phyloP scores from a whole-genome alignment of 1,140 invertebrate genomes.

The Chymomyza costata region DNA sequence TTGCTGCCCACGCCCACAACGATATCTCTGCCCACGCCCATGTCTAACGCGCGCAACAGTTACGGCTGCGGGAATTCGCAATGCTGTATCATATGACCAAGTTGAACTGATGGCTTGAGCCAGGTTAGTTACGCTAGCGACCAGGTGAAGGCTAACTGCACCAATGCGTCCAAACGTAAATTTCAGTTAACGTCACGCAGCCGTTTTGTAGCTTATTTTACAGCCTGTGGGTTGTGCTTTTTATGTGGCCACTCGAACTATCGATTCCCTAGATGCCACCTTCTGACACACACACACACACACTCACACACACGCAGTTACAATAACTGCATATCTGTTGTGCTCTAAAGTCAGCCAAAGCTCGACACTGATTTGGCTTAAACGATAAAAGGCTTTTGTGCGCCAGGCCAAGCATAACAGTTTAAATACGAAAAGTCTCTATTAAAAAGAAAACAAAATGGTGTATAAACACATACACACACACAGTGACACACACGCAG shows the following conservation, averaged over 20 bases:
- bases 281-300: neutral
- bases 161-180: slow-evolving; percentile 24
- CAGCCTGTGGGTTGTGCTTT: too few species aligned
- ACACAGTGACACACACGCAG: slow-evolving; percentile 22
- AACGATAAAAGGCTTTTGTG: slow-evolving; percentile 64
- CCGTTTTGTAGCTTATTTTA: slow-evolving; percentile 16
- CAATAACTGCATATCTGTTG: too few species aligned
- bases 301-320: neutral
- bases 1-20: too few species aligned
- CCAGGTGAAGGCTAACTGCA: too few species aligned
- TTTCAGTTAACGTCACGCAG: slow-evolving; percentile 14
- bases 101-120: too few species aligned
- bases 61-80: too few species aligned
- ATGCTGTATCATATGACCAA: too few species aligned
- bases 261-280: slow-evolving; percentile 18
- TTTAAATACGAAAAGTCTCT: slow-evolving; percentile 67
- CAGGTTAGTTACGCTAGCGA: too few species aligned
- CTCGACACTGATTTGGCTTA: slow-evolving; percentile 67
- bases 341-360: slow-evolving; percentile 14
- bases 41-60: too few species aligned
- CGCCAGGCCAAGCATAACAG: slow-evolving; percentile 65
- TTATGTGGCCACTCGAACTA: slow-evolving; percentile 11
- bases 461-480: slow-evolving; percentile 53
- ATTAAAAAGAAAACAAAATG: slow-evolving; percentile 64
- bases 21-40: too few species aligned